Percentiles rank a stretch among this genome's conserved stretches.
Evolutionary conservation across 2,888 invertebrate species (phyloP).

Genomic region (Clostera curtula): DNA sequence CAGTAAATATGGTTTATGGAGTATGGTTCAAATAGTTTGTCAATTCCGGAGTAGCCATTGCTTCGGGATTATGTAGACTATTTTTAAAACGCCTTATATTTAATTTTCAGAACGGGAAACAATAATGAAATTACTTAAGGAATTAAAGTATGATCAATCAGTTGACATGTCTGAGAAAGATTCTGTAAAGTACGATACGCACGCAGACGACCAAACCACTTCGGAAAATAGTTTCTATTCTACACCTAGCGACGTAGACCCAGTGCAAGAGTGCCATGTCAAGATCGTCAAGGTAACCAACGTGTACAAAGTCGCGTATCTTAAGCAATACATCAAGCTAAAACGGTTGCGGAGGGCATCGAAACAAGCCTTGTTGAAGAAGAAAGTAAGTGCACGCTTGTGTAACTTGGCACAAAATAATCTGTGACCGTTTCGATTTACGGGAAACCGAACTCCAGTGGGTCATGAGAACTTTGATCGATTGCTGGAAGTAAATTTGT

Average conservation of each 20-base stretch:
- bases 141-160: slow-evolving; percentile 38
- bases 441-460: too few relatives aligned
- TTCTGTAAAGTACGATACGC: slow-evolving; percentile 31
- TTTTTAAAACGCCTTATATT: too few relatives aligned
- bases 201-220: slow-evolving; percentile 19
- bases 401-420: too few relatives aligned
- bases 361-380: slow-evolving; percentile 49
- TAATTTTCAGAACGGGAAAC: slow-evolving; percentile 44
- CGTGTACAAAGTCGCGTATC: slow-evolving; percentile 59
- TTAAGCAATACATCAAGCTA: slow-evolving; percentile 59
- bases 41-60: too few relatives aligned
- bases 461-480: too few relatives aligned
- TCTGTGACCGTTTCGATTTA: too few relatives aligned
- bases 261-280: slow-evolving; percentile 45
- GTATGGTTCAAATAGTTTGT: too few relatives aligned
- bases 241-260: slow-evolving; percentile 37
- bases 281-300: slow-evolving; percentile 63
- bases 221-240: slow-evolving; percentile 43
- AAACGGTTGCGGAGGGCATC: slow-evolving; percentile 48
- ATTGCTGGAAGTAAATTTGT: too few relatives aligned
- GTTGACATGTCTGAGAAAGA: slow-evolving; percentile 24
- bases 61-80: too few relatives aligned
- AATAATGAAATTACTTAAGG: slow-evolving; percentile 44
- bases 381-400: slow-evolving; percentile 54
- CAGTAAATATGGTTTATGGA: too few relatives aligned